Evolutionary conservation across 2,113 vertebrate species (phyloP), one percentile per base, ranked within the genome.

Genomic region (Etia nguti): DNA sequence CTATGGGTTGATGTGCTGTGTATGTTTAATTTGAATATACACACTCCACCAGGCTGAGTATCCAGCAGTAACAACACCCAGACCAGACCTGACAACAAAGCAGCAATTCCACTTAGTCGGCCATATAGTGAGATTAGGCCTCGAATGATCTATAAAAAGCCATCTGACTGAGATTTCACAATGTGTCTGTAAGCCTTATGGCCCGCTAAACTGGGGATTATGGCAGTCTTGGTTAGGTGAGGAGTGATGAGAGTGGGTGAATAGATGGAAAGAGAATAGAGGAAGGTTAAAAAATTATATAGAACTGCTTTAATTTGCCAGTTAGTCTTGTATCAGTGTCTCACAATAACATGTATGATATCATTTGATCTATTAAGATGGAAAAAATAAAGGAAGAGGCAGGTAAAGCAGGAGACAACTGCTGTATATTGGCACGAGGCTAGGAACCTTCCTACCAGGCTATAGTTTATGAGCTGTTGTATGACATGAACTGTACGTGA

Each of bases 91-190:
- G 84, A 70, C 48, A 79, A 85, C 87, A 55, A 34, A 41, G 22
- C 77, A 84, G 62, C 75, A 79, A 54, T 88, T 70, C 18, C 52
- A 52, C 82, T 80, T 65, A 54, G 54, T 81, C 29, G 65, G 81
- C 38, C 18, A 7, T 56, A 59, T 26, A 68, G 80, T 80, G 52
- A 89, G 87, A 91, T 92, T 85, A 91, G 41, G 55, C 36, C 20
- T 22, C 4, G 8, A 70, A 57, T 38, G 20, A 81, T 87, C 56
- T 87, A 86, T 86, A 84, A 92, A 91, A 90, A 89, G 87, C 84
- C 85, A 65, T 89, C 83, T 84, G 87, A 90, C 22, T 80, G 86
- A 88, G 79, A 92, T 90, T 89, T 92, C 86, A 89, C 88, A 90
- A 85, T 88, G 84, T 85, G 87, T 88, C 91, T 59, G 29, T 88